These are phyloP conservation scores for Leucophenga maculata DNA, from an alignment of 2,888 invertebrate genomes.

Conservation along the genomic window DNA sequence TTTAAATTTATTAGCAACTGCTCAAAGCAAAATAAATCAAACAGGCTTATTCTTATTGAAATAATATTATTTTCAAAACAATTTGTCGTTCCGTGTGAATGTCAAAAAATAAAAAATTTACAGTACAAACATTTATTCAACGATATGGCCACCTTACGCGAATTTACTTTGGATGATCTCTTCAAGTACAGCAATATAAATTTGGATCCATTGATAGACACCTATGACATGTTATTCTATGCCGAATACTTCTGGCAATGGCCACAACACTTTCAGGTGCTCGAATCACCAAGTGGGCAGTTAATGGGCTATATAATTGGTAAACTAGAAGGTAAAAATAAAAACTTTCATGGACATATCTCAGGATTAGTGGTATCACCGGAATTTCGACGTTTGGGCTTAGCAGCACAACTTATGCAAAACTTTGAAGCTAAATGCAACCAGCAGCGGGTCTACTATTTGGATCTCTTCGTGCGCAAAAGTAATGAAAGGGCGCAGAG, in stretches of 20 bases:
- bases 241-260: neutral
- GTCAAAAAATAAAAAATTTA: neutral
- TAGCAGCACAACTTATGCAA: neutral
- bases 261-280: neutral
- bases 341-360: neutral
- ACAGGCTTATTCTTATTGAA: too few species aligned
- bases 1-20: too few species aligned
- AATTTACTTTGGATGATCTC: neutral
- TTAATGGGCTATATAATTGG: constrained; percentile 3
- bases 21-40: too few species aligned
- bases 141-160: neutral
- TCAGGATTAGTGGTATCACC: neutral
- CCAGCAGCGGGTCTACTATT: neutral
- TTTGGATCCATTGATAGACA: neutral
- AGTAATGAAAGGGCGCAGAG: neutral
- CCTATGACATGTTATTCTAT: neutral
- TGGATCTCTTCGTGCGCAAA: neutral
- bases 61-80: too few species aligned
- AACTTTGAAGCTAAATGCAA: neutral
- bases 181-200: neutral
- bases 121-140: neutral
- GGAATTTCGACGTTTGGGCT: neutral
- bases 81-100: too few species aligned
- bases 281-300: neutral
- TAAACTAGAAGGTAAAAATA: neutral